Percentiles rank a stretch among this genome's conserved stretches.
Conservation (phyloP, 2,797 vertebrate genomes). For the Oreonectes daqikongensis region DNA sequence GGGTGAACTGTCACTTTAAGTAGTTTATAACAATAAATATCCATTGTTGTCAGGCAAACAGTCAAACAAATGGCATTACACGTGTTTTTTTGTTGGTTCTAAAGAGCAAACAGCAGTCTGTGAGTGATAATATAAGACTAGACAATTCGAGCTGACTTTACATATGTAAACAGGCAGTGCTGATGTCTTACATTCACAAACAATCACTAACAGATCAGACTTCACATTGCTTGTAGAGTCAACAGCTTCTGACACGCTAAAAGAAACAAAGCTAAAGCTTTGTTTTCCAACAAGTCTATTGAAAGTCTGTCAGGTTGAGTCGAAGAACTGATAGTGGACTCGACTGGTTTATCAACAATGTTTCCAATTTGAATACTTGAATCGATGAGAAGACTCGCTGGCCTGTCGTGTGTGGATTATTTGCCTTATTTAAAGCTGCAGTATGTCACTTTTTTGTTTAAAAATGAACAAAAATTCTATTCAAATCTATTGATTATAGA, state of each 20-base stretch:
- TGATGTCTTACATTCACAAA: conserved; percentile 58
- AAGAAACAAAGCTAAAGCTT: conserved; percentile 47
- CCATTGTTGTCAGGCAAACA: conserved; percentile 4
- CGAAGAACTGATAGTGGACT: conserved; percentile 16
- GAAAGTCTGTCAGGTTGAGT: conserved; percentile 27
- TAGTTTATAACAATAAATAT: too few species aligned
- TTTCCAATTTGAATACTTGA: background rate
- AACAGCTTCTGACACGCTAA: conserved; percentile 63
- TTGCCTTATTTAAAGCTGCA: background rate
- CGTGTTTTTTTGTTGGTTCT: background rate
- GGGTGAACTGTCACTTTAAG: too few species aligned
- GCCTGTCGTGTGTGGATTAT: background rate
- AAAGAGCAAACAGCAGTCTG: conserved; percentile 33
- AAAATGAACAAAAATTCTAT: too few species aligned
- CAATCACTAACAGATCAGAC: conserved; percentile 40
- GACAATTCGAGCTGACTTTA: conserved; percentile 53
- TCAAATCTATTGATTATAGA: background rate
- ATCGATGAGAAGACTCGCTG: background rate
- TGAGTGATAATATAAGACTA: conserved; percentile 40
- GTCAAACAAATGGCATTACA: conserved; percentile 4
- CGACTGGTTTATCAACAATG: conserved; percentile 2
- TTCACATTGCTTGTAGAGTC: conserved; percentile 62
- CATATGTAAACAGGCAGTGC: conserved; percentile 63
- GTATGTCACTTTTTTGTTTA: too few species aligned
- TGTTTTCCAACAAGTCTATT: conserved; percentile 52